Conservation (phyloP, 1,140 invertebrate genomes). For the Saxidomus purpurata region DNA sequence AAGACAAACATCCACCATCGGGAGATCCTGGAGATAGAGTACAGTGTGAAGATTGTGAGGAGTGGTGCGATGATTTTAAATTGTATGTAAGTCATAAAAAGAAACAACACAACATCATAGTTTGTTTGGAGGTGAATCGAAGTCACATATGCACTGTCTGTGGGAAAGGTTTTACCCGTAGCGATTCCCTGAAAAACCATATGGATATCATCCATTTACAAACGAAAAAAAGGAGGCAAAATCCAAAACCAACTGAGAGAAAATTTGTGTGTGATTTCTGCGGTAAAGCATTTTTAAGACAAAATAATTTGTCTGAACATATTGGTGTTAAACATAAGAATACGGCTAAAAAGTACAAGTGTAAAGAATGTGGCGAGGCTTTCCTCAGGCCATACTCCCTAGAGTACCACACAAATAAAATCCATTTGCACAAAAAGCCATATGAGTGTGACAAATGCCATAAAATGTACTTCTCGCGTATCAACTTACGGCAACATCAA, state of each 20-base stretch:
- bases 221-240: neutral
- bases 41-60: neutral
- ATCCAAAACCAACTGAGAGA: neutral
- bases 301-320: slow-evolving; percentile 16
- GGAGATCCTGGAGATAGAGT: neutral
- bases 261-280: slow-evolving; percentile 42
- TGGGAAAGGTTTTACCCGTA: neutral
- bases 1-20: neutral
- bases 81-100: neutral
- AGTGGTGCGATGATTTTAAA: neutral
- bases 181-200: slow-evolving; percentile 29
- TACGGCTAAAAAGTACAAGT: neutral
- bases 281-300: neutral
- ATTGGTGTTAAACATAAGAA: slow-evolving; percentile 32
- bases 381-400: slow-evolving; percentile 28
- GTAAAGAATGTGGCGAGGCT: slow-evolving; percentile 20
- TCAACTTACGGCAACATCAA: slow-evolving; percentile 12
- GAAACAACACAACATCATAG: slow-evolving; percentile 3
- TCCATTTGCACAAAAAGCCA: slow-evolving; percentile 23
- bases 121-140: neutral
- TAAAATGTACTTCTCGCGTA: slow-evolving; percentile 1
- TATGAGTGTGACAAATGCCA: slow-evolving; percentile 39
- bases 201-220: slow-evolving; percentile 9
- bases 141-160: neutral
- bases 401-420: slow-evolving; percentile 49